phyloP scores from a whole-genome alignment of 1,140 invertebrate genomes.

The Ruditapes philippinarum region DNA sequence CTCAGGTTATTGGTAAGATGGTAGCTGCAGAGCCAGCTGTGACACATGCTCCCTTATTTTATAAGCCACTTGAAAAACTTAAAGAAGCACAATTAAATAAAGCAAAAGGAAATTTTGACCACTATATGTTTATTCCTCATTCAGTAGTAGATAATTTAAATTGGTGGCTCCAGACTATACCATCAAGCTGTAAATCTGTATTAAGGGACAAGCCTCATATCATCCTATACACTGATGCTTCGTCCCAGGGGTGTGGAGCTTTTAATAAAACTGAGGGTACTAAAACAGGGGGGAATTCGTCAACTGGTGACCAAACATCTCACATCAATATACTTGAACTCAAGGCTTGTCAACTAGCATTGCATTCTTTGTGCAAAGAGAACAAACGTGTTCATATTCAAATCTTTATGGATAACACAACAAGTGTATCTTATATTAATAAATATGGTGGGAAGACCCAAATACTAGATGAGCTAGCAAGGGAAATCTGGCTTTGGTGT shows the following conservation, averaged over 20 bases:
- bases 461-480: constrained; percentile 11
- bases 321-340: constrained; percentile 51
- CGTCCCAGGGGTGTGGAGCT: constrained; percentile 31
- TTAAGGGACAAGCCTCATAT: background rate
- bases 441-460: constrained; percentile 55
- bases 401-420: constrained; percentile 5
- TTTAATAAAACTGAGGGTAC: background rate
- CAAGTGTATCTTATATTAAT: constrained; percentile 52
- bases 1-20: constrained; percentile 58
- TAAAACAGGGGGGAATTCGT: constrained; percentile 48
- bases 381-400: background rate
- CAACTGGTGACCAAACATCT: background rate
- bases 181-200: background rate
- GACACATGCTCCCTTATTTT: constrained; percentile 36
- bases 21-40: constrained; percentile 60
- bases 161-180: constrained; percentile 35
- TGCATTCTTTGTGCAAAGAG: background rate
- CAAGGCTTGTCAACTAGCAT: background rate
- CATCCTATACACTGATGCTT: constrained; percentile 40
- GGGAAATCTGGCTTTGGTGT: constrained; percentile 57
- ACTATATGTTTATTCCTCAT: background rate
- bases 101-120: constrained; percentile 47
- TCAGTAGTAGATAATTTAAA: background rate
- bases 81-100: constrained; percentile 23
- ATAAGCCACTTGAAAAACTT: constrained; percentile 52